Percentiles rank a stretch among this genome's conserved stretches.
Conservation (phyloP, 2,797 vertebrate genomes). For the Phoxinus dragarum region DNA sequence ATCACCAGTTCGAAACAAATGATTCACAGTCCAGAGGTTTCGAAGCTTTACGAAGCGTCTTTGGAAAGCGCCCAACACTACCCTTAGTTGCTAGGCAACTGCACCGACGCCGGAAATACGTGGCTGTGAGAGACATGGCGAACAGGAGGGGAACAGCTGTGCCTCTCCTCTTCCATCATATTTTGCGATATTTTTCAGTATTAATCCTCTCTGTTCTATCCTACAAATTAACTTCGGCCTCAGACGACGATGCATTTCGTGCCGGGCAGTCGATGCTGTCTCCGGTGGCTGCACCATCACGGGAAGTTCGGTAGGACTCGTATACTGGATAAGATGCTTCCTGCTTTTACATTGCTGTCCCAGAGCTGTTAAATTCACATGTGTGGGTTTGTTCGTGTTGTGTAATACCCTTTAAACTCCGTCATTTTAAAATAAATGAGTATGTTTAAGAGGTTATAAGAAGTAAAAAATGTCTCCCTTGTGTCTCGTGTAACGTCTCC, state of each 20-base stretch:
- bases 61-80: not conserved
- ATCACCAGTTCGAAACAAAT: not conserved
- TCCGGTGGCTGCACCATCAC: constrained; percentile 63
- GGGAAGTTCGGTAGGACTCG: constrained; percentile 64
- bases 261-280: constrained; percentile 65
- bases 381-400: not conserved
- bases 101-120: constrained; percentile 79
- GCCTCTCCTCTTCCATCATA: not conserved
- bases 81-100: constrained; percentile 75
- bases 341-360: not conserved
- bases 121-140: constrained; percentile 78
- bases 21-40: not conserved
- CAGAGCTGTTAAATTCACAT: not conserved
- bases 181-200: constrained; percentile 31
- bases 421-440: not conserved
- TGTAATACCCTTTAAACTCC: not conserved
- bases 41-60: not conserved
- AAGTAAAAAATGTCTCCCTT: not conserved
- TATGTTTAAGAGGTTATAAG: not conserved
- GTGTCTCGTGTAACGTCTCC: too few relatives aligned
- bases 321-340: not conserved
- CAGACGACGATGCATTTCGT: constrained; percentile 67
- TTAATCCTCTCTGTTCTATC: constrained; percentile 9
- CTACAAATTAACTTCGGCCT: constrained; percentile 24
- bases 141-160: constrained; percentile 2